These are phyloP conservation scores for Invenusta paracnida DNA, from an alignment of 2,888 invertebrate species.

Conservation along the genomic window DNA sequence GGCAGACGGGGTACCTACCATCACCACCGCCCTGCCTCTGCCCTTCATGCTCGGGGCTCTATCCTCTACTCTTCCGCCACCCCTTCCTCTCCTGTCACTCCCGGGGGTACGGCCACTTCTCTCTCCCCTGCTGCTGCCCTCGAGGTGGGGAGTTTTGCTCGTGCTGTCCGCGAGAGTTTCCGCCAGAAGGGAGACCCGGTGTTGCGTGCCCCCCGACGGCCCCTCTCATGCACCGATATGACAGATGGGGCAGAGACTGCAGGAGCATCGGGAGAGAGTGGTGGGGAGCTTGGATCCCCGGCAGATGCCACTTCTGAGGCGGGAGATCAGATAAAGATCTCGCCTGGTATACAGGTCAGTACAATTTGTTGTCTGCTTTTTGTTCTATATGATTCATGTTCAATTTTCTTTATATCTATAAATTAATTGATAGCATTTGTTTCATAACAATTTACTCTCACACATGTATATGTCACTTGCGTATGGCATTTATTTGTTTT, in stretches of 20 bases:
- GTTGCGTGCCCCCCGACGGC: background rate
- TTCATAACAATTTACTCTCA: too few species aligned
- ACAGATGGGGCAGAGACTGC: background rate
- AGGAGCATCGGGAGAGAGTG: too few species aligned
- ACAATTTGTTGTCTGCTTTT: too few species aligned
- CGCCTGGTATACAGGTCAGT: too few species aligned
- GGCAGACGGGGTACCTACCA: background rate
- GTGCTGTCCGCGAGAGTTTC: constrained; percentile 15
- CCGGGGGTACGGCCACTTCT: background rate
- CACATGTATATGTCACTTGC: too few species aligned
- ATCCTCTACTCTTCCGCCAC: background rate
- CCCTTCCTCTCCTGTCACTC: background rate
- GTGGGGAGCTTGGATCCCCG: too few species aligned
- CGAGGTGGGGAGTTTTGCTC: background rate
- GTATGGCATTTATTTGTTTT: too few species aligned
- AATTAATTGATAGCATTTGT: too few species aligned
- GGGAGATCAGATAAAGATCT: too few species aligned
- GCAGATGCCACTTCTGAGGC: too few species aligned
- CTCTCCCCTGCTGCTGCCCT: background rate
- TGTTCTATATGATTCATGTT: too few species aligned
- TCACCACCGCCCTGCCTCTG: background rate
- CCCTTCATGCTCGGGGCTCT: background rate
- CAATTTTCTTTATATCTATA: too few species aligned
- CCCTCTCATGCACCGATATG: background rate
- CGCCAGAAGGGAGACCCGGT: background rate